Evolutionary conservation across 2,797 vertebrate genomes (phyloP).

Genomic region (Meda fulgida): DNA sequence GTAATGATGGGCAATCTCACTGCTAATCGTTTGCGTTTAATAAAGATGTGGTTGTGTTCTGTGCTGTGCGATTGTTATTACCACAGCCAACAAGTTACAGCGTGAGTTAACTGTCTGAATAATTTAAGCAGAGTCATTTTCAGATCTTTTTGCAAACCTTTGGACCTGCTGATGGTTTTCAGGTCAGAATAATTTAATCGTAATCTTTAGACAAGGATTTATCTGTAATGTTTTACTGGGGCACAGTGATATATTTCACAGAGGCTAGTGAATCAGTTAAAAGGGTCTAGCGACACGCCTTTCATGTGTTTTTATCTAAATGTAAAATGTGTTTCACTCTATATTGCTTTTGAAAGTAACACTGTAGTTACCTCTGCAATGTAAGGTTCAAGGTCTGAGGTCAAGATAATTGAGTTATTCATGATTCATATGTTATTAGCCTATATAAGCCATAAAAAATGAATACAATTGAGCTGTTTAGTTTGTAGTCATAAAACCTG

Average conservation of each 20-base stretch:
- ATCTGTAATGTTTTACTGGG: not conserved
- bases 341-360: not conserved
- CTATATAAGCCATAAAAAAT: not conserved
- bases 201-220: not conserved
- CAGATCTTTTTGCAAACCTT: not conserved
- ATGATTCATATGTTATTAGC: conserved; percentile 5
- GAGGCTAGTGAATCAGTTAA: not conserved
- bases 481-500: not conserved
- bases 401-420: not conserved
- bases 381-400: conserved; percentile 6
- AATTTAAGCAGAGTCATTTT: not conserved
- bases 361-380: not conserved
- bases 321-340: not conserved
- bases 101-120: not conserved
- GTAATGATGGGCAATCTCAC: too few species aligned
- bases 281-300: not conserved
- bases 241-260: not conserved
- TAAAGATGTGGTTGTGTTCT: too few species aligned
- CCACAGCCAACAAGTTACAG: too few species aligned
- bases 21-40: too few species aligned
- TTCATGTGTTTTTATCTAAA: not conserved
- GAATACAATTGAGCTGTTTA: not conserved
- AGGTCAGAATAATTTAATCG: not conserved
- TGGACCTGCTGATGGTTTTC: not conserved
- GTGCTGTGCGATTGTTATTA: too few species aligned